Base-by-base conservation (phyloP, 1,140 invertebrate species). In the Onthophagus taurus region DNA sequence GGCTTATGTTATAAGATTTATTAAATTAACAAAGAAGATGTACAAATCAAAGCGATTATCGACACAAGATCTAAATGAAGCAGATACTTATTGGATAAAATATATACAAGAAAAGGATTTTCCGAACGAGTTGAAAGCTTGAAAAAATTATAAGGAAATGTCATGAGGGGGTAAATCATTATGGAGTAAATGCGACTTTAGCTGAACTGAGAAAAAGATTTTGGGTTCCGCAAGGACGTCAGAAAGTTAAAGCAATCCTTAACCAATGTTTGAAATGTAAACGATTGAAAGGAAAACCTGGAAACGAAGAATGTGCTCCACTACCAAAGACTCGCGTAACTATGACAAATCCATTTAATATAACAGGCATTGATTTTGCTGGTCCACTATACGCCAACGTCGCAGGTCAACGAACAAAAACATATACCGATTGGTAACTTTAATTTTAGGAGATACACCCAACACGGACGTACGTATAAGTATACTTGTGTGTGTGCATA, bases 301-400 rank as follows among this genome's bases (percentile, higher is more conserved):
- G 26, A 8, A 23, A 31, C 23, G 12, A 42, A 8, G n/a, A 21
- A 16, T 31, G 21, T 30, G 33, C 37, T 23, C 14, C 44, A 1
- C 26, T 51, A 19, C 56, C 49, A 20, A 17, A 41, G 29, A 23
- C 53, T 7, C 39, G 53, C 38, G 30, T 57, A 4, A 44, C 43
- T 31, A 49, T 53, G 21, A 53, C 53, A 3, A 20, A 11, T 19
- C 14, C 50, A 16, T 60, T 61, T 49, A 26, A 53, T 31, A 21
- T 48, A 14, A 52, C 35, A 16, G 52, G 45, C 9, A 41, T 55
- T 9, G 59, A 62, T 49, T 51, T 58, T 31, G 55, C 57, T 16
- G 58, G 58, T 1, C 55, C 57, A 13, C 14, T 61, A 14, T 50
- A 42, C 34, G 17, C 12, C 23, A 2, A 5, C 3, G 23, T 20